A percentile compares a stretch with the other conserved stretches of the same genome.
Evolutionary conservation across 1,140 invertebrate species (phyloP).

Genomic region (Samia ricini): DNA sequence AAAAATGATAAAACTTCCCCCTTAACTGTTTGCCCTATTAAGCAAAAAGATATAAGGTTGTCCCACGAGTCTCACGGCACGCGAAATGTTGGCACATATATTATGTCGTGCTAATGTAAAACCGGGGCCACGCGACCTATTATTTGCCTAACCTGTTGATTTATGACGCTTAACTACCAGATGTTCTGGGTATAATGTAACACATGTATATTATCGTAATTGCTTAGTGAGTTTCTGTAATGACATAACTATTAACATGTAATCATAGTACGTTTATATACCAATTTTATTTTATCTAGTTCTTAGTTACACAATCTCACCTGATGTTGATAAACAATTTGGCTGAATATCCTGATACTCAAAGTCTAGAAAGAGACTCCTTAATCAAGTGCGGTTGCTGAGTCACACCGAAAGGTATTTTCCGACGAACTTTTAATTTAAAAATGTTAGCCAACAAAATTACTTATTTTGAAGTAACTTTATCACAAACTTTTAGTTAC

Average conservation of each 20-base stretch:
- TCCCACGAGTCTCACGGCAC: constrained; percentile 24
- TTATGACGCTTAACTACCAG: background rate
- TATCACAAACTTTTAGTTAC: too few species aligned
- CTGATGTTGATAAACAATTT: too few species aligned
- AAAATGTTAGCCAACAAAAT: too few species aligned
- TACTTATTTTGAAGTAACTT: too few species aligned
- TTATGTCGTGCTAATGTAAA: constrained; percentile 37
- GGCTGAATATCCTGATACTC: too few species aligned
- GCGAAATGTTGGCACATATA: constrained; percentile 32
- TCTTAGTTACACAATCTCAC: too few species aligned
- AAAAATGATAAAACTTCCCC: constrained; percentile 9
- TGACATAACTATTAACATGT: background rate
- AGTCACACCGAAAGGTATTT: too few species aligned
- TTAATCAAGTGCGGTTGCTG: too few species aligned
- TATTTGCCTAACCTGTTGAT: constrained; percentile 7
- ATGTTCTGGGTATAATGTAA: background rate
- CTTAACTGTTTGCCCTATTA: constrained; percentile 19
- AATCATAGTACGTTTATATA: too few species aligned
- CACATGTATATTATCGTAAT: background rate
- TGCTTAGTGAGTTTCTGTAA: background rate
- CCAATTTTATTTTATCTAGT: too few species aligned
- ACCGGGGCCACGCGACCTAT: background rate
- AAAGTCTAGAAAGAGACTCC: too few species aligned
- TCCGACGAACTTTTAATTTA: too few species aligned
- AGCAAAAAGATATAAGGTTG: constrained; percentile 18